A percentile compares a stretch with the other conserved stretches of the same genome.
Conservation (phyloP, 2,888 invertebrate genomes). For the Lepidochrysops patricia region DNA sequence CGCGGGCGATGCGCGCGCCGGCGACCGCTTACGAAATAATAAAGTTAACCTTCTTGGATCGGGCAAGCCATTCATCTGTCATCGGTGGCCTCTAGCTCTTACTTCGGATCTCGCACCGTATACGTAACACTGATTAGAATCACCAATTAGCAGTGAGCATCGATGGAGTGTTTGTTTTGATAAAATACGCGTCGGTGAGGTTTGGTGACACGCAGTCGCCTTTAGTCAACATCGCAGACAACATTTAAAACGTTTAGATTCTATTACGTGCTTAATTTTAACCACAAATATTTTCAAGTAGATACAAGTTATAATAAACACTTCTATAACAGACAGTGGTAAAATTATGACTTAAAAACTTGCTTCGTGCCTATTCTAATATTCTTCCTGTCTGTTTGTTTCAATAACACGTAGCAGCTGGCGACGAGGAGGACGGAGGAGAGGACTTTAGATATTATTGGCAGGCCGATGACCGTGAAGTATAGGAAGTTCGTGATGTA, state of each 20-base stretch:
- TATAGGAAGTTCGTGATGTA: constrained; percentile 7
- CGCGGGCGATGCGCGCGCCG: constrained; percentile 5
- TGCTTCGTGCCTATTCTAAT: not conserved
- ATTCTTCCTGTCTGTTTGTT: not conserved
- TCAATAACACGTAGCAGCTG: not conserved
- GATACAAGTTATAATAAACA: no score
- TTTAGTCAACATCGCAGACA: no score
- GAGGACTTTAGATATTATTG: not conserved
- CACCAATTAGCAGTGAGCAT: not conserved
- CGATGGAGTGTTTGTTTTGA: not conserved
- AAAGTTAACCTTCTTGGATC: constrained; percentile 12
- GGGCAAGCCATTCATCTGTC: constrained; percentile 15
- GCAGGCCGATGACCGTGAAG: not conserved
- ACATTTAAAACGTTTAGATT: no score
- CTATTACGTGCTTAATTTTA: no score
- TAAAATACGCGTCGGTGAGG: not conserved
- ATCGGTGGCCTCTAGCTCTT: constrained; percentile 13
- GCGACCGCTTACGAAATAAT: constrained; percentile 11
- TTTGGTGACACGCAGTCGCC: not conserved
- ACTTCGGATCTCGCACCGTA: constrained; percentile 8
- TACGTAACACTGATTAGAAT: constrained; percentile 14
- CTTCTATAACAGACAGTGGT: no score
- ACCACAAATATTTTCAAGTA: no score
- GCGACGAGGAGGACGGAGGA: not conserved
- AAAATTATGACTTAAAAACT: not conserved